Conservation (phyloP, 2,888 invertebrate genomes). For the Ophonus ardosiacus region DNA sequence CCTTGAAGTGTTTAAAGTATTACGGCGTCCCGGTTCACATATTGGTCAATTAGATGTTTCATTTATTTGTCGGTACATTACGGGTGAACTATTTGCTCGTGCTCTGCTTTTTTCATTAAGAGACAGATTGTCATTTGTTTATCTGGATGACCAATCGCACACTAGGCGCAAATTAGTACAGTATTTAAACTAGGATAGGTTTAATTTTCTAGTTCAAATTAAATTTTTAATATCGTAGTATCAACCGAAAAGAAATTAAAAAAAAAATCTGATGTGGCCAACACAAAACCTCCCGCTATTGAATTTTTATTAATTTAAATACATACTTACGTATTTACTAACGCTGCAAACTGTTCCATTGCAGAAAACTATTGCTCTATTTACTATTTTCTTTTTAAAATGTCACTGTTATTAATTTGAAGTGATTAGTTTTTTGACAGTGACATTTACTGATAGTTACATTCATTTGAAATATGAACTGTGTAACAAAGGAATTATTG, state of each 20-base stretch:
- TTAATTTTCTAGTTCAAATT: background rate
- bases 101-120: slow-evolving; percentile 14
- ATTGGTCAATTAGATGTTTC: slow-evolving; percentile 32
- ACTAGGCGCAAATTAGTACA: background rate
- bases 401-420: no score
- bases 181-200: background rate
- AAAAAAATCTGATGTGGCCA: background rate
- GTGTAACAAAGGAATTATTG: no score
- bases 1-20: slow-evolving; percentile 35
- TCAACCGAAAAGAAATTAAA: background rate
- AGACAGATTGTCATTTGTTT: slow-evolving; percentile 12
- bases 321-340: no score
- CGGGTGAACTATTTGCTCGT: slow-evolving; percentile 14
- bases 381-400: no score
- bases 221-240: background rate
- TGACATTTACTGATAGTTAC: no score
- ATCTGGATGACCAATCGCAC: background rate
- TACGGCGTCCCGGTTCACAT: slow-evolving; percentile 2
- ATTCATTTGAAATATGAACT: no score
- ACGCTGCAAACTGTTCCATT: no score
- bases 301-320: no score
- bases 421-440: no score
- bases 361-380: no score
- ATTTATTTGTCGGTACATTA: slow-evolving; percentile 18
- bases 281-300: no score